Evolutionary conservation across 2,113 vertebrate species (phyloP).

Genomic region (Bothrops jararaca): DNA sequence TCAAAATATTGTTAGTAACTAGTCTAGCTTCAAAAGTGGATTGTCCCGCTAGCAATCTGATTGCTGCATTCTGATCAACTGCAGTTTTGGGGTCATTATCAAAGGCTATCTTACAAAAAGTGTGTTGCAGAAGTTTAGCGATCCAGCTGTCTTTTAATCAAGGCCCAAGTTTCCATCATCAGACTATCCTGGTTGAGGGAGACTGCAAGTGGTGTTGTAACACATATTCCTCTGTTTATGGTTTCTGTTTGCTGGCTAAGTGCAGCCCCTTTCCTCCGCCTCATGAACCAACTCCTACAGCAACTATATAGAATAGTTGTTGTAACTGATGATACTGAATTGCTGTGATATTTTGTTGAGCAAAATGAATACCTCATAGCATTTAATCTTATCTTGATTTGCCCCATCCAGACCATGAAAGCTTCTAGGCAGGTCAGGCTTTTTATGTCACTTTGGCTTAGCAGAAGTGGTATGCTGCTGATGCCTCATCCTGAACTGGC

Average conservation of each 20-base stretch:
- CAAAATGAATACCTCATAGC: neutral
- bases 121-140: neutral
- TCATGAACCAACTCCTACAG: neutral
- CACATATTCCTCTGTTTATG: neutral
- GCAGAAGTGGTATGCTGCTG: neutral
- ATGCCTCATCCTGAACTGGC: neutral
- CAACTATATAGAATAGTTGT: neutral
- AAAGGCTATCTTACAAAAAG: neutral
- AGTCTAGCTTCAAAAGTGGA: neutral
- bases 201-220: neutral
- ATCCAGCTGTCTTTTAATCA: neutral
- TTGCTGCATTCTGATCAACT: neutral
- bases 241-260: neutral
- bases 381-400: neutral
- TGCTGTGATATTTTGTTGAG: neutral
- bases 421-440: neutral
- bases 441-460: neutral
- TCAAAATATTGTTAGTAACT: neutral
- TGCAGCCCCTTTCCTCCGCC: neutral
- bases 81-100: neutral
- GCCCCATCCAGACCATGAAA: neutral
- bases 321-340: neutral
- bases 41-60: neutral
- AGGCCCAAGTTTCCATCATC: neutral
- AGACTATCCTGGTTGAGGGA: neutral